Conservation (phyloP, 2,888 invertebrate genomes). For the Gymnoscelis rufifasciata region DNA sequence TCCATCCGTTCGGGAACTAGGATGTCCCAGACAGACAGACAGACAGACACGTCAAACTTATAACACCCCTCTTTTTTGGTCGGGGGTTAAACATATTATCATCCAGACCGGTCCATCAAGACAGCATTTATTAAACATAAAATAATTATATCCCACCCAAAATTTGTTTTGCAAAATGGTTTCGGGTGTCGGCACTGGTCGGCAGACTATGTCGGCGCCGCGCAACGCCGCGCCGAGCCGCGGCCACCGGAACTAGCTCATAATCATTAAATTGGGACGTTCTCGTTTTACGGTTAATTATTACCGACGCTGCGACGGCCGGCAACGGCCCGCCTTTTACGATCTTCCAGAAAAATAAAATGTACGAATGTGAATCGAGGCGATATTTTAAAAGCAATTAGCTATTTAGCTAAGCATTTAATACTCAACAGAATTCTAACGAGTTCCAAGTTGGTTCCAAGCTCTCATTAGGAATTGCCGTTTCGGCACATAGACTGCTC, state of each 20-base stretch:
- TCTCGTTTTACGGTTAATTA: slow-evolving; percentile 63
- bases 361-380: slow-evolving; percentile 41
- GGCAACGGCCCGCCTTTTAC: slow-evolving; percentile 46
- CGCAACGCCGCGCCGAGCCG: slow-evolving; percentile 16
- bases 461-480: slow-evolving; percentile 33
- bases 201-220: too few relatives aligned
- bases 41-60: too few relatives aligned
- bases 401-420: slow-evolving; percentile 38
- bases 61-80: too few relatives aligned
- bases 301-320: slow-evolving; percentile 42
- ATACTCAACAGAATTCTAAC: slow-evolving; percentile 36
- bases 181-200: too few relatives aligned
- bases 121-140: too few relatives aligned
- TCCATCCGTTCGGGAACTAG: too few relatives aligned
- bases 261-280: slow-evolving; percentile 67
- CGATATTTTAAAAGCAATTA: slow-evolving; percentile 45
- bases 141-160: too few relatives aligned
- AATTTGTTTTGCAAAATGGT: too few relatives aligned
- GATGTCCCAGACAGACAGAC: too few relatives aligned
- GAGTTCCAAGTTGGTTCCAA: too few relatives aligned
- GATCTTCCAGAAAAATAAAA: slow-evolving; percentile 47
- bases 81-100: too few relatives aligned
- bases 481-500: slow-evolving; percentile 28
- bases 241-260: slow-evolving; percentile 65
- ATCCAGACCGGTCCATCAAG: too few relatives aligned